Percentiles rank a stretch among this genome's conserved stretches.
These are phyloP conservation scores for Acheta domesticus DNA, from an alignment of 2,888 invertebrate species.

Conservation along the genomic window DNA sequence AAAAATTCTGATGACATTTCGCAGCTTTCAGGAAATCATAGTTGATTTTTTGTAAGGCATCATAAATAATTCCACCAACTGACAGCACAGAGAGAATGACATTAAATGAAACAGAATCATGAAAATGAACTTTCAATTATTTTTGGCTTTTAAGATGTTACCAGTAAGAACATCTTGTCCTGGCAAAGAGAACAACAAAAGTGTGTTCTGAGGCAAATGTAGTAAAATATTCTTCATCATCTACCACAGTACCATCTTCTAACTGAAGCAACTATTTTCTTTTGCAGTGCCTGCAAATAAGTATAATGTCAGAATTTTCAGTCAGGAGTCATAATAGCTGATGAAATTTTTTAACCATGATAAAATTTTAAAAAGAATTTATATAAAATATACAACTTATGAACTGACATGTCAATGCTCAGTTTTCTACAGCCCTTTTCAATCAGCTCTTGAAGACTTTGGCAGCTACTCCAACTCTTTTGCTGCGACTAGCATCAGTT, in stretches of 20 bases:
- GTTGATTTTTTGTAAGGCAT: constrained; percentile 64
- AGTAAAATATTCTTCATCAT: constrained; percentile 72
- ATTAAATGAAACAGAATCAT: not conserved
- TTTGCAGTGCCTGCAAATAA: constrained; percentile 43
- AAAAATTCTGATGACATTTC: constrained; percentile 71
- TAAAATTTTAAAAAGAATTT: not conserved
- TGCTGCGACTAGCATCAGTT: constrained; percentile 62
- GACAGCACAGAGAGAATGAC: constrained; percentile 37
- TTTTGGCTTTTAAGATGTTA: not conserved
- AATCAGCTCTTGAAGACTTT: constrained; percentile 61
- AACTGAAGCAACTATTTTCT: constrained; percentile 51
- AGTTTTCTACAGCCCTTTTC: constrained; percentile 66
- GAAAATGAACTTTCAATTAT: constrained; percentile 11
- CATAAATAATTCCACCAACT: constrained; percentile 71
- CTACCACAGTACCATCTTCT: constrained; percentile 66
- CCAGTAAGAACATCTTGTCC: constrained; percentile 44
- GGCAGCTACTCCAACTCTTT: constrained; percentile 70
- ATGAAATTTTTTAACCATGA: constrained; percentile 11
- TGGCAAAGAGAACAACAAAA: constrained; percentile 57
- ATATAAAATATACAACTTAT: constrained; percentile 20
- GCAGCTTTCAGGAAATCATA: constrained; percentile 68
- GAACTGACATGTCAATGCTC: constrained; percentile 50
- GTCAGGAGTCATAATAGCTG: not conserved
- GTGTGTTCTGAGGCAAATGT: constrained; percentile 71
- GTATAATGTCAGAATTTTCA: not conserved